Evolutionary conservation across 2,113 vertebrate genomes (phyloP).

Genomic region (Gobius niger): DNA sequence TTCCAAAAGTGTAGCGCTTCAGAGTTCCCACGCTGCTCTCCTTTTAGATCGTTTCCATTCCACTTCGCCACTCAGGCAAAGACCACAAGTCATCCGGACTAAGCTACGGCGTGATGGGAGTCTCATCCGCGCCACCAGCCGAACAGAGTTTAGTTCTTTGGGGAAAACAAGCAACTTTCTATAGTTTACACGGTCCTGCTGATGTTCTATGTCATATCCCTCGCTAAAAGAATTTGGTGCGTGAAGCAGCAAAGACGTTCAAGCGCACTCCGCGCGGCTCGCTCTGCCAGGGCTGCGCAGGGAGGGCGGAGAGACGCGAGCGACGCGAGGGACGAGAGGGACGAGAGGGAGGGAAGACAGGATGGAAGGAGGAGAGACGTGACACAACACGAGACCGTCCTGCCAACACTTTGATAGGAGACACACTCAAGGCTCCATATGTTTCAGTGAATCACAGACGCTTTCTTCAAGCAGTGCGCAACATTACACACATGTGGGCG

Average conservation of each 20-base stretch:
- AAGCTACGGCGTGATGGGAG: background rate
- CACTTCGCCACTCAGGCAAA: conserved; percentile 18
- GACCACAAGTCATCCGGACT: conserved; percentile 31
- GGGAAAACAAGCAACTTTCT: conserved; percentile 1
- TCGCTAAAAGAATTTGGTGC: conserved; percentile 23
- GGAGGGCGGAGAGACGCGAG: conserved; percentile 44
- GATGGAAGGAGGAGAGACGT: conserved; percentile 43
- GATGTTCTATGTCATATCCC: conserved; percentile 3
- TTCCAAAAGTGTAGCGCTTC: conserved; percentile 28
- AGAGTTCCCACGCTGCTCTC: conserved; percentile 21
- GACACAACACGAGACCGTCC: conserved; percentile 24
- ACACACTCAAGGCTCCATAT: conserved; percentile 6
- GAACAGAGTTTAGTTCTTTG: background rate
- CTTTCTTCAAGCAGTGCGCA: background rate
- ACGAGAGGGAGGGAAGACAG: conserved; percentile 10
- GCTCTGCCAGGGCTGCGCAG: conserved; percentile 23
- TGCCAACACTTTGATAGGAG: conserved; percentile 25
- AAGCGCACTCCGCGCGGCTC: conserved; percentile 49
- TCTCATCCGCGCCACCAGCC: conserved; percentile 11
- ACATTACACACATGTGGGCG: background rate
- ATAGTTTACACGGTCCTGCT: background rate
- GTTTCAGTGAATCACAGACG: conserved; percentile 8
- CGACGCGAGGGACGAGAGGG: conserved; percentile 10
- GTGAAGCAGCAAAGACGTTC: conserved; percentile 55
- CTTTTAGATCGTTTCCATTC: conserved; percentile 49